Percentiles rank a stretch among this genome's conserved stretches.
These are phyloP conservation scores for Automeris io DNA, from an alignment of 2,888 invertebrate genomes.

Conservation along the genomic window DNA sequence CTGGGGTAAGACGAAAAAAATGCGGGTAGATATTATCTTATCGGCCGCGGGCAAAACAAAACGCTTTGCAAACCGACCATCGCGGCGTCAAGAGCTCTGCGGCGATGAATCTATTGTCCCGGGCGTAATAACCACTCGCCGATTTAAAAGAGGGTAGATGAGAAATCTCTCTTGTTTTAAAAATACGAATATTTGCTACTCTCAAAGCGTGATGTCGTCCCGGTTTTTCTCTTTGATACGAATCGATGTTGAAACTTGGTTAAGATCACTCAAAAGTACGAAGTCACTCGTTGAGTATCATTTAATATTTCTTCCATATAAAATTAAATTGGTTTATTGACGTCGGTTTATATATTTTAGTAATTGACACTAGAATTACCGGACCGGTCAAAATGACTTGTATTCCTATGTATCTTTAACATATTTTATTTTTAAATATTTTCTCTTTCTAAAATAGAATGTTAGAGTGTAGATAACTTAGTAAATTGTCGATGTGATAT, in stretches of 20 bases:
- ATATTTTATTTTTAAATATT: too few species aligned
- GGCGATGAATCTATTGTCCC: neutral
- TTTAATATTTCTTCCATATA: neutral
- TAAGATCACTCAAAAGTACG: neutral
- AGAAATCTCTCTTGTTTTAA: neutral
- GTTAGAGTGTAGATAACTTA: too few species aligned
- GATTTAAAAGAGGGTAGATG: constrained; percentile 1
- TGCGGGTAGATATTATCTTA: neutral
- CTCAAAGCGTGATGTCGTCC: neutral
- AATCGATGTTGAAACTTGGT: neutral
- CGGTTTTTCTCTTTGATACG: neutral
- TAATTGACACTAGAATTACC: too few species aligned
- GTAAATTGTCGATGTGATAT: too few species aligned
- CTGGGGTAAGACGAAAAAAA: neutral
- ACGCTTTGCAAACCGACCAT: neutral
- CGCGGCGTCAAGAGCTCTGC: neutral
- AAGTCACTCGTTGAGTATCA: neutral
- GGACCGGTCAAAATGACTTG: too few species aligned
- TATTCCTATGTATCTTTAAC: too few species aligned
- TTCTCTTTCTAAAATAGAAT: too few species aligned
- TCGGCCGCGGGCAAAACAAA: constrained; percentile 1
- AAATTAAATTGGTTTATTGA: too few species aligned
- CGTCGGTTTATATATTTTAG: too few species aligned
- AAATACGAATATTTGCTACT: constrained; percentile 1
- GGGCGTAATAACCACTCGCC: neutral